Percentiles rank a stretch among this genome's conserved stretches.
Conservation (phyloP, 2,797 vertebrate species). For the Gallinago nigripennis region DNA sequence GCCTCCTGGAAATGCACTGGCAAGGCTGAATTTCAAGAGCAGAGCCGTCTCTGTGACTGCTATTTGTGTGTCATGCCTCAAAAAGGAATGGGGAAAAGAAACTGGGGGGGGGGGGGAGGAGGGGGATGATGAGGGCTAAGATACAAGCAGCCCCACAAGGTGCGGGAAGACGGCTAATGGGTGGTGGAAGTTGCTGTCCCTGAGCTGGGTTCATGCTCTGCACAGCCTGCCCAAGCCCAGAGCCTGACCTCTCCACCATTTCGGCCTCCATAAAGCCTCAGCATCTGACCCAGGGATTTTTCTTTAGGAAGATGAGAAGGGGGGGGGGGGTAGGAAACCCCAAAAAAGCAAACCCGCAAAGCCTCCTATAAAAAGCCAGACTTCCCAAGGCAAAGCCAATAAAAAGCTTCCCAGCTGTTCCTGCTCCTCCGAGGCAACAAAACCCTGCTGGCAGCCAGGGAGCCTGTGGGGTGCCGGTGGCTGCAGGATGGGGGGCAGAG, state of each 20-base stretch:
- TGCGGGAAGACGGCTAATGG: neutral
- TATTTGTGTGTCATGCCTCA: neutral
- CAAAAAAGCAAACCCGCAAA: neutral
- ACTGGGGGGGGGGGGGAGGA: fast-evolving
- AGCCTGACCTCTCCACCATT: neutral
- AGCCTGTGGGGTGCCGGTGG: neutral
- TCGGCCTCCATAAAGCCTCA: neutral
- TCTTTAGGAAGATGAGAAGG: neutral
- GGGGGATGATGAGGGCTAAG: neutral
- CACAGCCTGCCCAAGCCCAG: neutral
- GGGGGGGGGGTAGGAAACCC: neutral
- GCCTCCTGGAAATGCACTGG: neutral
- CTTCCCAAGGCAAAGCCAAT: slow-evolving; percentile 31
- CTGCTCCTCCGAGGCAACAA: neutral
- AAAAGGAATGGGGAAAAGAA: neutral
- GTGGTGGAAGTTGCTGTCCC: neutral
- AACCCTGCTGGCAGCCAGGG: neutral
- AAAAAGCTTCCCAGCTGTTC: slow-evolving; percentile 41
- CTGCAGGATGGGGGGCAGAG: neutral
- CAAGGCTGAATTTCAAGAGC: neutral
- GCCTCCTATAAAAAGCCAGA: slow-evolving; percentile 9
- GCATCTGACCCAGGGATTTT: neutral
- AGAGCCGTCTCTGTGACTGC: neutral
- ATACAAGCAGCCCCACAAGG: fast-evolving
- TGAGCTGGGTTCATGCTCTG: neutral